Percentiles rank a stretch among this genome's conserved stretches.
phyloP scores from a whole-genome alignment of 2,113 vertebrate species.

The Pelmatolapia mariae region DNA sequence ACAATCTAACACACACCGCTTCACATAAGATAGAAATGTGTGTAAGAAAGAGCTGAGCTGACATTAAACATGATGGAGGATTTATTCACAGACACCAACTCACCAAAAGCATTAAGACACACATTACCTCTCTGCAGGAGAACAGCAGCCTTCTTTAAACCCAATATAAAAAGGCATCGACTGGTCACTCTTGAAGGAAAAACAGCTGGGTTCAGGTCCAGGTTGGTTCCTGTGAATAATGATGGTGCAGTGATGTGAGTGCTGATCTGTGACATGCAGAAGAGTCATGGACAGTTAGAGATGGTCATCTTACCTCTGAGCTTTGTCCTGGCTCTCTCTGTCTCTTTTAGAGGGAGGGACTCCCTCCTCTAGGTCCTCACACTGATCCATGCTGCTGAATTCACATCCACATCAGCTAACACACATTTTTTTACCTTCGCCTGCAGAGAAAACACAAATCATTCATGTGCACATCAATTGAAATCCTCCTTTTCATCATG shows the following conservation, averaged over 20 bases:
- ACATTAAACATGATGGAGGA: neutral
- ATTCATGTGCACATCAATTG: neutral
- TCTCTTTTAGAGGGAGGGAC: neutral
- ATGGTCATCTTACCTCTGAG: neutral
- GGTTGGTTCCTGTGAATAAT: neutral
- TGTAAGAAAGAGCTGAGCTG: neutral
- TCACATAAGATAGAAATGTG: neutral
- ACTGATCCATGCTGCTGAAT: neutral
- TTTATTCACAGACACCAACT: neutral
- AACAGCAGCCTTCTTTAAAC: neutral
- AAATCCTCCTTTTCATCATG: neutral
- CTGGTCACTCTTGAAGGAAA: neutral
- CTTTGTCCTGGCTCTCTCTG: neutral
- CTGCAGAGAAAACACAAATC: neutral
- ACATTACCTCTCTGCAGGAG: neutral
- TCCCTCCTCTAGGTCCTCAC: neutral
- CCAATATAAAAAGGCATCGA: neutral
- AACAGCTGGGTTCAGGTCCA: neutral
- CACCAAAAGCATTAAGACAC: neutral
- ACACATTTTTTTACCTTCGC: neutral
- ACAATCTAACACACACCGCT: fast-evolving
- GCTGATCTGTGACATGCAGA: neutral
- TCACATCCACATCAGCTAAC: neutral
- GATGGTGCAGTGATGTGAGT: neutral
- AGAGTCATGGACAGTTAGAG: neutral